Base-by-base conservation (phyloP, 2,888 invertebrate species). In the Scaptomyza parva region DNA sequence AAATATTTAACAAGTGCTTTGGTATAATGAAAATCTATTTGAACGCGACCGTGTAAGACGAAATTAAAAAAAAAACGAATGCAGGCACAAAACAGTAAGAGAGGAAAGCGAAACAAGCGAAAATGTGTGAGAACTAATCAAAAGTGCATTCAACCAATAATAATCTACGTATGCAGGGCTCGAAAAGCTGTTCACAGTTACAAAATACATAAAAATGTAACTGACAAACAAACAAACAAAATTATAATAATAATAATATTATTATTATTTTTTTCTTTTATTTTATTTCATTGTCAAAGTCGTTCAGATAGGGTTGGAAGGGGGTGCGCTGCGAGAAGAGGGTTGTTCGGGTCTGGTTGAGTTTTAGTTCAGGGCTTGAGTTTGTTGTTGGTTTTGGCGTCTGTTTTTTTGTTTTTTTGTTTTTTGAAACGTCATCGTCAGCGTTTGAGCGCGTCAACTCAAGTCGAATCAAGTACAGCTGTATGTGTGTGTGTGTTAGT, bases 81-180 rank as follows among this genome's bases (percentile, higher is more conserved):
- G n/a, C n/a, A n/a, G n/a, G 28, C 28, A 28, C 28, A 17, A 28
- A 20, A 14, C 0, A n/a, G 1, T 9, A 18, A 0, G 8, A 0
- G 8, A 35, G 41, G 24, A 14, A 37, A 40, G 26, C 37, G 14
- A 50, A 30, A 35, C 6, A 11, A 30, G 40, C 17, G 35, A 47
- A 40, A 7, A 53, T 48, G 22, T 45, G 17, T 9, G 47, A 62
- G 55, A 69, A 47, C 66, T 74, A 72, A 78, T 70, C 62, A 73
- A 83, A 86, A 86, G 84, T 84, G 84, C 88, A 86, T 88, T 84
- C 84, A 88, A 84, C 86, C 71, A 88, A 83, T 78, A 72, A 64
- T 69, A 59, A 51, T 63, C 65, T 51, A 55, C 57, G 54, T 43
- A 58, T 44, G 54, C 58, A 53, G n/a, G 18, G 24, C 22, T 2